These are phyloP conservation scores for Bombylius discolor DNA, from an alignment of 2,888 invertebrate genomes.

Conservation along the genomic window DNA sequence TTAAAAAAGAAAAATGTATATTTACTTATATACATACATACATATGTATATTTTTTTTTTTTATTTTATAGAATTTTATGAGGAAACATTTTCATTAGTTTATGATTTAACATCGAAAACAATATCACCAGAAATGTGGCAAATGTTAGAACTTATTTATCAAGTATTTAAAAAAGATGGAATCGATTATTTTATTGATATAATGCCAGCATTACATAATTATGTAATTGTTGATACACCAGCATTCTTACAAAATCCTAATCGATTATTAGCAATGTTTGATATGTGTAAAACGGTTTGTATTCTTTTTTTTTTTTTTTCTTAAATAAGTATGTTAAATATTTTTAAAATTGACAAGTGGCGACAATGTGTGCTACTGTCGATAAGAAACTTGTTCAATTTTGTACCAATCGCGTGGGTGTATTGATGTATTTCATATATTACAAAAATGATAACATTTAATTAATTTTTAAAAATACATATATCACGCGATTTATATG, in stretches of 20 bases:
- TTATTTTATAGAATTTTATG: conserved; percentile 71
- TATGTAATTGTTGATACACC: conserved; percentile 93
- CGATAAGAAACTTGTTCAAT: no score
- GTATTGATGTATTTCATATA: no score
- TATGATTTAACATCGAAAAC: conserved; percentile 80
- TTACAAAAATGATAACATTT: no score
- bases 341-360: not conserved
- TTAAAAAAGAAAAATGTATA: not conserved
- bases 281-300: conserved; percentile 83
- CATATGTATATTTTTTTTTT: not conserved
- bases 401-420: no score
- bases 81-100: conserved; percentile 86
- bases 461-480: not conserved
- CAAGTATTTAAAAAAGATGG: conserved; percentile 87
- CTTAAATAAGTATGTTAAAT: not conserved
- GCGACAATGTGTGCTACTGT: no score
- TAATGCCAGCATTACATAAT: conserved; percentile 98
- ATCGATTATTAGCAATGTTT: conserved; percentile 78
- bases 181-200: conserved; percentile 90
- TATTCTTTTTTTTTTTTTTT: conserved; percentile 23
- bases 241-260: conserved; percentile 82
- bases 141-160: conserved; percentile 77
- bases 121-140: conserved; percentile 93
- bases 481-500: no score
- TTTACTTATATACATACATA: no score